phyloP scores from a whole-genome alignment of 2,113 vertebrate genomes.

The Potamarius usumacintae region DNA sequence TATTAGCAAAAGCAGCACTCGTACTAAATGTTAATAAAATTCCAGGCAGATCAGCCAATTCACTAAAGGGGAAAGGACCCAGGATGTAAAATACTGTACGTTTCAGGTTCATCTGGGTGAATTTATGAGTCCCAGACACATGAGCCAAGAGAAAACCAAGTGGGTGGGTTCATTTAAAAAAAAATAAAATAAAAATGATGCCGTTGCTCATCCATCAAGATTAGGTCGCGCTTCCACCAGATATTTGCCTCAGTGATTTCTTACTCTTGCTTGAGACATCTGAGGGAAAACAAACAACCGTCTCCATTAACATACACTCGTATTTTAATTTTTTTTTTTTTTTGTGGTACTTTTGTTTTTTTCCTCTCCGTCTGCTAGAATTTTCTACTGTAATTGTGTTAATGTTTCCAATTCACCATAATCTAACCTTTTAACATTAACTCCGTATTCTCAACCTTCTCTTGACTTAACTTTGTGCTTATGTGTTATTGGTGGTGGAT shows the following conservation, averaged over 20 bases:
- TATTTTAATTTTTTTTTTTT: background rate
- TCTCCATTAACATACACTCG: background rate
- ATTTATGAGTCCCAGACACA: background rate
- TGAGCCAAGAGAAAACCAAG: background rate
- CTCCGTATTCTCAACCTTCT: background rate
- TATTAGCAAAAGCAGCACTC: background rate
- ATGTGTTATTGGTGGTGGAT: background rate
- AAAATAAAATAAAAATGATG: background rate
- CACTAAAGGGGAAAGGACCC: background rate
- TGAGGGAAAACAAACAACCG: background rate
- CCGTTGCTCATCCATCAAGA: too few species aligned
- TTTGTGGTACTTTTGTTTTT: background rate
- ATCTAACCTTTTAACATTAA: background rate
- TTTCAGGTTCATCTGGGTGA: background rate
- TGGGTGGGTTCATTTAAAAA: background rate
- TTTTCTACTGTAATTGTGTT: background rate
- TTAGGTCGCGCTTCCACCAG: background rate
- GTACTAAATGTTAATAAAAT: background rate
- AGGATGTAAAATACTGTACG: background rate
- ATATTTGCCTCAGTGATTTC: background rate
- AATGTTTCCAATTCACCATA: background rate
- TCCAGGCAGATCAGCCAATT: background rate
- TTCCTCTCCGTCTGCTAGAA: background rate
- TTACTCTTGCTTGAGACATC: background rate
- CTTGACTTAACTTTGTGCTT: background rate